Evolutionary conservation across 2,888 invertebrate species (phyloP), one percentile per base, ranked within the genome.

Genomic region (Polydrusus pterygomalis): DNA sequence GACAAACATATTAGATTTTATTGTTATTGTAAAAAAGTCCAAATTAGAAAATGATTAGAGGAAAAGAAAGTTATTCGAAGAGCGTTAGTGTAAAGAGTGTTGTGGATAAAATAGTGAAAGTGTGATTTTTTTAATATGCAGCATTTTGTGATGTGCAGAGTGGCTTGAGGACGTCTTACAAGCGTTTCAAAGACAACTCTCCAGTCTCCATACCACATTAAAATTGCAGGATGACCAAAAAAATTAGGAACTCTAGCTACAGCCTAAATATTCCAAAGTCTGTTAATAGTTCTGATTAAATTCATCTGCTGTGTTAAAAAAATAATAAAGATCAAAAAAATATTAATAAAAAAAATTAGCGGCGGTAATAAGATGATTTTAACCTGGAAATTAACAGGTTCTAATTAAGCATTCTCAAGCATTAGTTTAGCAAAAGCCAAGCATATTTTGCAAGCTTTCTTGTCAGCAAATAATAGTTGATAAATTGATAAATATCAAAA

Each of bases 391-490:
- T 30, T 2, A 10, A 43, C 43, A 43, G 43, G 3, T 38, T 38
- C 58, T 58, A 38, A 15, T n/a, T n/a, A n/a, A n/a, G n/a, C n/a
- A 11, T 38, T 38, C 58, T 38, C 15, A 17, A 60, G 58, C 40
- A 60, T 15, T 45, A 45, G 67, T 63, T 68, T 54, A 64, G 64
- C 51, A 20, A 67, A 74, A 34, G 30, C 34, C 2, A 34, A 34
- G 64, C 67, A 65, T 54, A 25, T n/a, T n/a, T n/a, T 20, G 64
- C 56, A 73, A 74, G 89, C 89, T 89, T 89, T 89, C n/a, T 25
- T 25, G 80, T 88, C 45, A 75, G 51, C 15, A 51, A 51, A 47
- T 63, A 69, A 56, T 58, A 64, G 62, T 63, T 74, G 51, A 20
- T 54, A 60, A 38, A 30, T 18, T 15, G 7, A 9, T 62, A 13